Evolutionary conservation across 2,888 invertebrate species (phyloP), one percentile per base, ranked within the genome.

Genomic region (Microchrysa polita): DNA sequence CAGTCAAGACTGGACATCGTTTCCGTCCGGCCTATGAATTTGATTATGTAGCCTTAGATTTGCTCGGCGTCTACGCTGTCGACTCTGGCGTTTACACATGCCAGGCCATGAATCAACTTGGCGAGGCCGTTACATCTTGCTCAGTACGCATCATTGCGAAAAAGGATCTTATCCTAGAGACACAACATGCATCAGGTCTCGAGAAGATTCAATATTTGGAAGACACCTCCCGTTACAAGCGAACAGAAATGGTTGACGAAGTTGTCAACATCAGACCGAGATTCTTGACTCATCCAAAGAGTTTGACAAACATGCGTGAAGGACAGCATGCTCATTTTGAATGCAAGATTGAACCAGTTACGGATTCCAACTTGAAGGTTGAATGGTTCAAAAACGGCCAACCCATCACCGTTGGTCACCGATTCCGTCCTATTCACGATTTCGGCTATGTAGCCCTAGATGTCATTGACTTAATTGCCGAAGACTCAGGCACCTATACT

Each of bases 401-500:
- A 79, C 96, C 97, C 27, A 91, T 99, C 71, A 96, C 94, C 18
- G 91, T 96, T 82, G 97, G 97, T 65, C 96, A 97, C 82, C 90
- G 97, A 80, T 98, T 97, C 88, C 90, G 96, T 79, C 97, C 97
- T 74, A 96, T 97, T 82, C 97, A 97, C 83, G 98, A 99, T 85
- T 98, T 99, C 85, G 98, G 98, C 53, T 98, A 97, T 82, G 98
- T 98, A 22, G 97, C 98, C 16, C 88, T 99, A 77, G 98, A 98
- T 81, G 95, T 99, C 77, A 91, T 97, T 78, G 97, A 97, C 82
- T 87, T 97, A 73, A 97, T 97, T 82, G 95, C 97, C 72, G 98
- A 98, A 87, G 98, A 99, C 85, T 92, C 93, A 0, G 97, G 95
- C 63, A 89, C 92, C 22, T 99, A 98, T 84, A 97, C 97, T 2